These are phyloP conservation scores for Heliconius hermathena DNA, from an alignment of 1,140 invertebrate genomes.

Conservation along the genomic window DNA sequence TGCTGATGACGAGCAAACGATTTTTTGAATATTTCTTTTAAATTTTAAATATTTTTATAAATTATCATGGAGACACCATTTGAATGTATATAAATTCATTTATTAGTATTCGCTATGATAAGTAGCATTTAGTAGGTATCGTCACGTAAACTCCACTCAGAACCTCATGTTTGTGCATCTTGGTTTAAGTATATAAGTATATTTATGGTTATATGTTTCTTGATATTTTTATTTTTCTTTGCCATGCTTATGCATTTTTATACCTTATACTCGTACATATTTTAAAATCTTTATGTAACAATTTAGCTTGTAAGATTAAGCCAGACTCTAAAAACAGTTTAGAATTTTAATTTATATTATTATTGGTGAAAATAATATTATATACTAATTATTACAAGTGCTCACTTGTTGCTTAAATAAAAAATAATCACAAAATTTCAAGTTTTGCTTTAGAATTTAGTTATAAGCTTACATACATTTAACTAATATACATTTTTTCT, in stretches of 20 bases:
- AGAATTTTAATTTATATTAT: background rate
- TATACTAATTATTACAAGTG: background rate
- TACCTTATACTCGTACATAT: slow-evolving; percentile 18
- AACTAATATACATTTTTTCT: background rate
- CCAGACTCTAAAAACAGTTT: slow-evolving; percentile 13
- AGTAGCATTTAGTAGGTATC: slow-evolving; percentile 38
- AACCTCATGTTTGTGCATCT: slow-evolving; percentile 44
- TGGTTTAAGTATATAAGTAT: slow-evolving; percentile 30
- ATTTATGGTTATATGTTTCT: slow-evolving; percentile 29
- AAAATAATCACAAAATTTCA: background rate
- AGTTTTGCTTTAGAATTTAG: slow-evolving; percentile 19
- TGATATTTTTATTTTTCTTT: slow-evolving; percentile 44
- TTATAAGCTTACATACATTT: slow-evolving; percentile 22
- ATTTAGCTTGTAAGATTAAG: slow-evolving; percentile 32
- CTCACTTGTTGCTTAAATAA: background rate
- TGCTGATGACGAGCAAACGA: slow-evolving; percentile 60
- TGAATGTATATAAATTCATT: slow-evolving; percentile 29
- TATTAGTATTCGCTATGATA: slow-evolving; percentile 18
- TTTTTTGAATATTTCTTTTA: slow-evolving; percentile 18
- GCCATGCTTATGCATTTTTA: slow-evolving; percentile 67
- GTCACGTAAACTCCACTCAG: slow-evolving; percentile 44
- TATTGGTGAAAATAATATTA: background rate
- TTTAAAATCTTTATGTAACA: slow-evolving; percentile 32
- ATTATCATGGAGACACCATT: slow-evolving; percentile 26
- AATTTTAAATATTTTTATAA: slow-evolving; percentile 26